These are phyloP conservation scores for Augochlorella aurata DNA, from an alignment of 2,888 invertebrate species.

Conservation along the genomic window DNA sequence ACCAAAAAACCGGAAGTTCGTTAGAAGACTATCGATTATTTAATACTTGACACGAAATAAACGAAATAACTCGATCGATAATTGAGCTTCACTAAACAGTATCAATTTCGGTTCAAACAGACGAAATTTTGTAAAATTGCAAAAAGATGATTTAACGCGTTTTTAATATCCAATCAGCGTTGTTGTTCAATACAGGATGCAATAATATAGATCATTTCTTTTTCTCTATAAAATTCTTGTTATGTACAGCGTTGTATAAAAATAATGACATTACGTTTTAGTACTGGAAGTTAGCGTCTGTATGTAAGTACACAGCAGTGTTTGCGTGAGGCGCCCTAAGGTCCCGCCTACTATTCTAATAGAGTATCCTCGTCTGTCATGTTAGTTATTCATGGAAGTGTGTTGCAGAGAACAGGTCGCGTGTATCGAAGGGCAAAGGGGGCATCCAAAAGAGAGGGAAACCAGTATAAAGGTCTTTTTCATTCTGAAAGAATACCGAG, in stretches of 20 bases:
- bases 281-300: constrained; percentile 21
- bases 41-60: neutral
- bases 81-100: no score
- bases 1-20: constrained; percentile 32
- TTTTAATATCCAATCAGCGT: neutral
- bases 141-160: neutral
- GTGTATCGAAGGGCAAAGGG: constrained; percentile 39
- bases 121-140: neutral
- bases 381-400: constrained; percentile 51
- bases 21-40: constrained; percentile 2
- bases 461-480: constrained; percentile 38
- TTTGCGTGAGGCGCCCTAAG: constrained; percentile 61
- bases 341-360: constrained; percentile 55
- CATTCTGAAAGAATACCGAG: constrained; percentile 36
- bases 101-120: no score
- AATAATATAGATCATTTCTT: neutral
- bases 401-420: constrained; percentile 39
- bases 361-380: constrained; percentile 49
- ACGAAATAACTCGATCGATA: neutral
- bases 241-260: neutral
- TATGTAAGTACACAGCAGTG: constrained; percentile 10
- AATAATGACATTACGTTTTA: constrained; percentile 6
- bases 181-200: neutral
- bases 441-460: constrained; percentile 33
- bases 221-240: neutral